These are phyloP conservation scores for Phaenicophaeus curvirostris DNA, from an alignment of 2,797 vertebrate genomes.

Conservation along the genomic window DNA sequence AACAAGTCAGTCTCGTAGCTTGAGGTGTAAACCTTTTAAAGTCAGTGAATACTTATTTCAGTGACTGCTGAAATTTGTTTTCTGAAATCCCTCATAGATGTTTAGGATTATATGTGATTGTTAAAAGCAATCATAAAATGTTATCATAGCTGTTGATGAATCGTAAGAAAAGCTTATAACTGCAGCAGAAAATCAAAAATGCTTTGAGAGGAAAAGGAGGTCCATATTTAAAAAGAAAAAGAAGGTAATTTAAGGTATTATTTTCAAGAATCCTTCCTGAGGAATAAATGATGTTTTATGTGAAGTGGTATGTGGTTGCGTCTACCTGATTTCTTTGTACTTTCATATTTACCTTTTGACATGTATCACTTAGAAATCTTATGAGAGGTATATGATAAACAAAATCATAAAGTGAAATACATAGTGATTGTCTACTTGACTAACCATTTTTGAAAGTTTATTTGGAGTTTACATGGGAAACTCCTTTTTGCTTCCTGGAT, in stretches of 20 bases:
- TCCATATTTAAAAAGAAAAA: not conserved
- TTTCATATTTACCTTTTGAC: not conserved
- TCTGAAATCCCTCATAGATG: not conserved
- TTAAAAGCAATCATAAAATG: not conserved
- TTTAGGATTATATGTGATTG: not conserved
- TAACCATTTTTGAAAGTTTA: constrained; percentile 4
- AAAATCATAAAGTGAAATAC: not conserved
- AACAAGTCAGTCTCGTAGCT: not conserved
- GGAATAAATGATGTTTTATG: not conserved
- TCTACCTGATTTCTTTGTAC: not conserved
- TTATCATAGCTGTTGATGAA: not conserved
- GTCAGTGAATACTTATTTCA: not conserved
- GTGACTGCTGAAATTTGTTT: not conserved
- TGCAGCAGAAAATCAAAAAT: not conserved
- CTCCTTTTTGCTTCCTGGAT: not conserved
- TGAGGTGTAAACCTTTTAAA: not conserved
- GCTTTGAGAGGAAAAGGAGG: not conserved
- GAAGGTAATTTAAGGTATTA: not conserved
- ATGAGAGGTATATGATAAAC: not conserved
- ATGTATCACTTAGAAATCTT: not conserved
- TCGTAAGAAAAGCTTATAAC: not conserved
- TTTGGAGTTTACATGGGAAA: not conserved
- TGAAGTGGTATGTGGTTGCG: not conserved
- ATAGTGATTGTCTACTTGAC: not conserved
- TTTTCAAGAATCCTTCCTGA: not conserved